Percentiles rank a stretch among this genome's conserved stretches.
phyloP scores from a whole-genome alignment of 2,888 invertebrate genomes.

The Trichopoda pennipes region DNA sequence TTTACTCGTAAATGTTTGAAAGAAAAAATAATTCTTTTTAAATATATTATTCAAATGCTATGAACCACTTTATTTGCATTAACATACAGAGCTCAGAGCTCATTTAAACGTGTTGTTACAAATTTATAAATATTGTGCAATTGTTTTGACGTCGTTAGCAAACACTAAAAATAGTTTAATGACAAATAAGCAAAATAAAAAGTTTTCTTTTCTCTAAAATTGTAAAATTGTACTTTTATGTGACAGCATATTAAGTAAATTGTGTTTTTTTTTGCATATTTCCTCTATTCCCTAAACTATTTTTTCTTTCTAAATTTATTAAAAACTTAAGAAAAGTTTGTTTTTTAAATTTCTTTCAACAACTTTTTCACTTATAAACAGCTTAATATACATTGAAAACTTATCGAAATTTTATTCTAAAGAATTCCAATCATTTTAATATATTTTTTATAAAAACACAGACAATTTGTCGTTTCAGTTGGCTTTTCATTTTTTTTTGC shows the following conservation, averaged over 20 bases:
- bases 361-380: conserved; percentile 50
- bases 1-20: too few species aligned
- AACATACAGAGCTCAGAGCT: too few species aligned
- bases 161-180: too few species aligned
- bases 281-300: neutral
- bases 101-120: too few species aligned
- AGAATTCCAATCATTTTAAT: conserved; percentile 31
- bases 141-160: too few species aligned
- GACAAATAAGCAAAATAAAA: too few species aligned
- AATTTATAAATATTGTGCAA: too few species aligned
- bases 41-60: too few species aligned
- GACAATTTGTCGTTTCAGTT: conserved; percentile 37
- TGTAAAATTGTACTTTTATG: neutral
- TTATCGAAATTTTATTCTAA: conserved; percentile 45
- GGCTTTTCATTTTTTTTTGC: neutral
- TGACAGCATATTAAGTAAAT: conserved; percentile 22
- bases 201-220: too few species aligned
- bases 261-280: conserved; percentile 1
- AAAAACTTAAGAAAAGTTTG: conserved; percentile 20
- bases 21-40: too few species aligned
- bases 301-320: neutral
- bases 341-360: conserved; percentile 35
- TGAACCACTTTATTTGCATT: too few species aligned
- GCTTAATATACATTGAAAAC: conserved; percentile 54
- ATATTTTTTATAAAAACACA: neutral